Evolutionary conservation across 2,113 vertebrate genomes (phyloP).

Genomic region (Pedionomus torquatus): DNA sequence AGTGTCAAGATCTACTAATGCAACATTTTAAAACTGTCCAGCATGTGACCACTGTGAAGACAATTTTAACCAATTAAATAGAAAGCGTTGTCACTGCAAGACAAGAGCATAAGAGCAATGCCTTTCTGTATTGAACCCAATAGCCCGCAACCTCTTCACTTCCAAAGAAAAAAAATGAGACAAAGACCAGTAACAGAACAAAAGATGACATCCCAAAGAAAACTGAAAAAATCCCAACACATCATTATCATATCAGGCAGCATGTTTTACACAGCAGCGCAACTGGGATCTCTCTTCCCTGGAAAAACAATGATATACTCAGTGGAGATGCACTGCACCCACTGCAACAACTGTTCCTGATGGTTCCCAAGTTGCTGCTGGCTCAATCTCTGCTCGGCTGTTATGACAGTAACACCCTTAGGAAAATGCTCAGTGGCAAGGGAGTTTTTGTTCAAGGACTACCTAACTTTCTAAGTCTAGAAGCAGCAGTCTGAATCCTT

Average conservation of each 20-base stretch:
- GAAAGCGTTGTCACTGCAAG: background rate
- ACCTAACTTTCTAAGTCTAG: background rate
- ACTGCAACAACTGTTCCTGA: background rate
- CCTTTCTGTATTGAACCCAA: background rate
- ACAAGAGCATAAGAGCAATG: background rate
- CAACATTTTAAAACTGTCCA: background rate
- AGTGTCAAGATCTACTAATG: background rate
- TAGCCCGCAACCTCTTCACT: background rate
- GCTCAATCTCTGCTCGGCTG: background rate
- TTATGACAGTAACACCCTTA: background rate
- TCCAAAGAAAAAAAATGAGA: background rate
- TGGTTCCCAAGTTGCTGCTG: background rate
- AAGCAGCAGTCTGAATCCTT: background rate
- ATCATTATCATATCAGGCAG: background rate
- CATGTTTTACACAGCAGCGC: background rate
- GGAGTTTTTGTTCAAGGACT: background rate
- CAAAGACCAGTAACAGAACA: background rate
- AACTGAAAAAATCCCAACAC: background rate
- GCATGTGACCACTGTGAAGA: background rate
- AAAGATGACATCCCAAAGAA: background rate
- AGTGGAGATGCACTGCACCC: background rate
- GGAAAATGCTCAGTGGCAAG: background rate
- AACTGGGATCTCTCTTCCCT: background rate
- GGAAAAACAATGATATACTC: background rate
- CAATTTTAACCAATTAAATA: conserved; percentile 3